Base-by-base conservation (phyloP, 1,140 invertebrate species). In the Megalopta genalis region DNA sequence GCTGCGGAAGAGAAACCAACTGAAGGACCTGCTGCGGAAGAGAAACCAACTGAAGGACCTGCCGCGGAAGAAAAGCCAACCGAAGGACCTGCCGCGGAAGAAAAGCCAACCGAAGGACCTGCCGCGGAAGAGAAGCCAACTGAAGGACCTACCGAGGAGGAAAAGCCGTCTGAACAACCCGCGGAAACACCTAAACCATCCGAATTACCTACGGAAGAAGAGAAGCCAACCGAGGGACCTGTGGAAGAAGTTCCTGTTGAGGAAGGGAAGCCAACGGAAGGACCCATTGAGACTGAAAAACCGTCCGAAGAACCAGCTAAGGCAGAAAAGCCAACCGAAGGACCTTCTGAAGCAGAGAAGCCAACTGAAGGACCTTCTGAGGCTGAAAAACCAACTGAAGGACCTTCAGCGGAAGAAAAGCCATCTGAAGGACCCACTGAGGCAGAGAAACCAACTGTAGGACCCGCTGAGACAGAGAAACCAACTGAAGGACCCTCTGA, bases 141-240 rank as follows among this genome's bases (percentile, higher is more conserved):
- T 66, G 79, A 80, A 84, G 70, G 57, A 64, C 62, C 87, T 69
- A 54, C 76, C n/a, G 84, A 86, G 66, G 71, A 87, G 80, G 66
- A 62, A 21, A 57, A 73, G 66, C 67, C 69, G 23, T 70, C 77
- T 42, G 76, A 86, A 65, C 52, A 77, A 64, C 49, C 75, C 73
- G 23, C 9, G 0, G 60, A 63, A 1, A 39, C n/a, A 21, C 25
- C 8, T 0, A 39, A 25, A 32, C 27, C 65, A 57, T 76, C 75
- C 18, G 64, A 87, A 66, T 23, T 8, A 21, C 25, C 54, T 32
- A 81, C 68, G 1, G 25, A 49, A 62, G 79, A 81, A 32, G 75
- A 37, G 60, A 46, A 85, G 86, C 37, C 64, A 39, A 16, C 23
- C 7, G 57, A 77, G 7, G 39, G 25, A 62, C 25, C 25, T 32